Evolutionary conservation across 2,797 vertebrate genomes (phyloP).

Genomic region (Oreochromis mossambicus): DNA sequence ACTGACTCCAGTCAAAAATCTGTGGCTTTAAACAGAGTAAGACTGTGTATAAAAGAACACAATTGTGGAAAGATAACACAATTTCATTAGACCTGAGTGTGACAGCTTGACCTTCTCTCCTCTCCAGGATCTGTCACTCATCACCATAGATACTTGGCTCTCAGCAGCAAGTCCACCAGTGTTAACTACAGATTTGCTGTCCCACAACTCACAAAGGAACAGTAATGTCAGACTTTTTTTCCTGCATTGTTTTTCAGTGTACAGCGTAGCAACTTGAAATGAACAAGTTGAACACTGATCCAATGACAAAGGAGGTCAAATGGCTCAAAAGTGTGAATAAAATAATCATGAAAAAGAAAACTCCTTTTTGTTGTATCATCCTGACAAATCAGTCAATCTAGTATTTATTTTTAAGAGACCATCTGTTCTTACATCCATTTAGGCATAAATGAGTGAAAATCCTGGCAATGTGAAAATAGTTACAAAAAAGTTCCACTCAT

Average conservation of each 20-base stretch:
- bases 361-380: neutral
- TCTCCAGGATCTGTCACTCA: slow-evolving; percentile 32
- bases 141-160: slow-evolving; percentile 48
- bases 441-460: neutral
- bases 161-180: slow-evolving; percentile 16
- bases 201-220: neutral
- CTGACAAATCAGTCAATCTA: neutral
- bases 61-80: neutral
- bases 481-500: neutral
- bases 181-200: neutral
- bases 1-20: neutral
- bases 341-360: neutral
- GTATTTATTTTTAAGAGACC: neutral
- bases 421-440: neutral
- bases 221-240: neutral
- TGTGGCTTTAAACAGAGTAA: neutral
- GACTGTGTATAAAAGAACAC: neutral
- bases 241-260: neutral
- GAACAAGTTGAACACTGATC: neutral
- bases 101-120: slow-evolving; percentile 65
- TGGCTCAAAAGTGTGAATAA: neutral
- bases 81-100: slow-evolving; percentile 29
- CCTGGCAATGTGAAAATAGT: neutral
- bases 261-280: neutral
- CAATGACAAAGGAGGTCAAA: neutral